Evolutionary conservation across 2,113 vertebrate species (phyloP), one percentile per base, ranked within the genome.

Genomic region (Illadopsis cleaveri): DNA sequence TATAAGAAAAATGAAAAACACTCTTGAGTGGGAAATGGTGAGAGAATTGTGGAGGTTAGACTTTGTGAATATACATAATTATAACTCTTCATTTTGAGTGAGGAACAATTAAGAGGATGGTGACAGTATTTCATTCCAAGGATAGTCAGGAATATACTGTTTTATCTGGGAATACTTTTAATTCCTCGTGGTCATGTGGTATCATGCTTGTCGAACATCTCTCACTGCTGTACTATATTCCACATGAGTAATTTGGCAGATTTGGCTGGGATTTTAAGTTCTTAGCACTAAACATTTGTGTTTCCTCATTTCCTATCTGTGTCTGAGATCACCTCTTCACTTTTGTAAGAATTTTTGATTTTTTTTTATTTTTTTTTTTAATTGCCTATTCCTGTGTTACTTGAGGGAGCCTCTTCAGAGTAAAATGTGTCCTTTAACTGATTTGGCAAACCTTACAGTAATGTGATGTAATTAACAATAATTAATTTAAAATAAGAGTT

Each of bases 191-290:
- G 6, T 31, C 53, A 7, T 19, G 19, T 47, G 33, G n/a, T 27
- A 18, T 60, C 35, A 20, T 21, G 54, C 19, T 44, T 69, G 30
- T 15, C 0, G 0, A 37, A 20, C 13, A 5, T 30, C 18, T 7
- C 28, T 73, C 0, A 0, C 11, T 28, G 40, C 64, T 89, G 77
- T 4, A 3, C 19, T 48, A 15, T 73, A 9, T 57, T 69, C 31
- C 23, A 20, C 25, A 60, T 53, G 38, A 53, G 47, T 45, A 72
- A 6, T 53, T 73, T 35, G 13, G 14, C 42, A 89, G 58, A 70
- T 40, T 40, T 40, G 40, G 15, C 38, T 84, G 64, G 30, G 12
- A 30, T 24, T 91, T 10, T 45, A 66, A 57, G 25, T 58, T 78
- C 70, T 66, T 53, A 70, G 24, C 33, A 14, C 30, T 80, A 37